phyloP scores from a whole-genome alignment of 2,113 vertebrate genomes.

The Anarhynchus alexandrinus region DNA sequence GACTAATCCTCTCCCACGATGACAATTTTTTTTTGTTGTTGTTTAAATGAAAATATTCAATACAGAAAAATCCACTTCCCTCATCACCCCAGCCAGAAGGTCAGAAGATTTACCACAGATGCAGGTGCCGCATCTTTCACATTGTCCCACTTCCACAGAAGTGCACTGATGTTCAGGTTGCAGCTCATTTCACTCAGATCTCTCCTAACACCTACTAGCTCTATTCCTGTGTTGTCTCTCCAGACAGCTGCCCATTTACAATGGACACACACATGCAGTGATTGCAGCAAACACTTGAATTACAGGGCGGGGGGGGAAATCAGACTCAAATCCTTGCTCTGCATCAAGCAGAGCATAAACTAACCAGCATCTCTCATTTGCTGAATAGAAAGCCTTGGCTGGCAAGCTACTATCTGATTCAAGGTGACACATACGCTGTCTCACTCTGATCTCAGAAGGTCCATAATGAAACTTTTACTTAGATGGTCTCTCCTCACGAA shows the following conservation, averaged over 20 bases:
- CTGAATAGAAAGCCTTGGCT: not conserved
- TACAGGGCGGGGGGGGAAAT: not conserved
- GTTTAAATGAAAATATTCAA: not conserved
- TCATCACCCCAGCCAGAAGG: not conserved
- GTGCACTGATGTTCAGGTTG: not conserved
- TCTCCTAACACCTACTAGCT: not conserved
- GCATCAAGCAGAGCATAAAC: not conserved
- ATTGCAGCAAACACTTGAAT: not conserved
- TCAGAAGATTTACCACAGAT: not conserved
- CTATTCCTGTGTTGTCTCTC: not conserved
- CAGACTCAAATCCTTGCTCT: not conserved
- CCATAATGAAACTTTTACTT: not conserved
- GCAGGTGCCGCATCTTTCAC: not conserved
- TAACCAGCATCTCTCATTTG: not conserved
- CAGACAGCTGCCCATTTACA: not conserved
- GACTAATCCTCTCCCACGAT: not conserved
- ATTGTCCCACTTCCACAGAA: not conserved
- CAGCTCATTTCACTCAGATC: not conserved
- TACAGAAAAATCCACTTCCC: not conserved
- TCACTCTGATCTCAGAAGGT: not conserved
- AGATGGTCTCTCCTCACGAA: not conserved
- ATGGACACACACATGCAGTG: not conserved
- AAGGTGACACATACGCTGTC: not conserved
- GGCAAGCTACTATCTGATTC: not conserved
- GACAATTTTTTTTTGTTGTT: not conserved